Evolutionary conservation across 2,113 vertebrate species (phyloP), one percentile per base, ranked within the genome.

Genomic region (Macroglossus sobrinus): DNA sequence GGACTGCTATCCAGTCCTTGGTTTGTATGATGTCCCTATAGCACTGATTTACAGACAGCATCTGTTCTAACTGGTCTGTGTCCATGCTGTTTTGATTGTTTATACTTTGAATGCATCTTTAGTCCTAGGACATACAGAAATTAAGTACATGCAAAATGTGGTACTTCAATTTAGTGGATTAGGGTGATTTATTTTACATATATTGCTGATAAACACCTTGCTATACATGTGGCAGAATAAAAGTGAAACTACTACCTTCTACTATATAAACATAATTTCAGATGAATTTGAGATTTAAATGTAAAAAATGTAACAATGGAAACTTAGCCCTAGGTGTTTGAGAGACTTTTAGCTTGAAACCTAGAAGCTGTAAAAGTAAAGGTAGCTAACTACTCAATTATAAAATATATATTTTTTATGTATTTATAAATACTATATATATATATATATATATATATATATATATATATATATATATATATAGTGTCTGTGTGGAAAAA

Each of bases 281-380:
- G 38, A 55, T 40, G 15, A 64, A 75, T 75, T 88, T 94, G 86
- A 95, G 9, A 93, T 78, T 80, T 43, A 93, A 94, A 40, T 88
- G 22, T 66, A 35, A 72, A 92, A 87, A 85, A 47, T 13, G 3
- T 72, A 89, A 92, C 14, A 76, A 13, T 86, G 30, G 43, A 78
- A 78, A 90, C 33, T 84, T 96, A 86, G 45, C n/a, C 35, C 10
- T 61, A 63, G 22, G 55, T 13, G 19, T 59, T 88, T 14, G 35
- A 89, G 40, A 59, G 35, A 61, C 24, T 84, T 89, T 92, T 69
- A 85, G 38, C 47, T 78, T 43, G 43, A 84, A 95, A 96, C 3
- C 2, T 26, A 87, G 35, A 87, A 75, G 28, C 21, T 92, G 1
- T 86, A 74, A 76, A 76, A 76, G 35, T 64, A 78, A 76, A 75